Conservation (phyloP, 2,888 invertebrate species). For the Kuschelorhynchus macadamiae region DNA sequence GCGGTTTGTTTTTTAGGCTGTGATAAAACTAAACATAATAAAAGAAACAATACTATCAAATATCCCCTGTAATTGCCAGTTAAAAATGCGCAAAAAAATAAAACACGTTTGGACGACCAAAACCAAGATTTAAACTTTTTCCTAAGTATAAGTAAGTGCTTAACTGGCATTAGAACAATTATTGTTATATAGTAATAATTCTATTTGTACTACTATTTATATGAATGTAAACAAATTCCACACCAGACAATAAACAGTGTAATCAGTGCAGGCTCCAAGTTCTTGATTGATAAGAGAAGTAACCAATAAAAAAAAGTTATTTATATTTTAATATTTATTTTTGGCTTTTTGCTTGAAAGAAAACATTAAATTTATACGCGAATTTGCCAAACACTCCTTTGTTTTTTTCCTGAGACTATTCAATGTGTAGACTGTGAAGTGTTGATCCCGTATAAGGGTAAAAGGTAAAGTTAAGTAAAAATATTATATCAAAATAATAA, state of each 20-base stretch:
- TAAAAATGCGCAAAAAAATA: neutral
- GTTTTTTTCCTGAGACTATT: no score
- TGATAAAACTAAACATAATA: no score
- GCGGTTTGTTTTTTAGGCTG: no score
- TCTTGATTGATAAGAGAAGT: constrained; percentile 7
- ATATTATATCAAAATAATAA: no score
- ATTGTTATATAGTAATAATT: neutral
- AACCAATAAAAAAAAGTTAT: neutral
- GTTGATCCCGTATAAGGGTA: no score
- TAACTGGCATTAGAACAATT: neutral
- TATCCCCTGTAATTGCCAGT: neutral
- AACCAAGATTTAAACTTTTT: neutral
- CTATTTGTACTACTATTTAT: neutral
- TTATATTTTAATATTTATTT: constrained; percentile 1
- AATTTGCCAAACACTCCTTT: no score
- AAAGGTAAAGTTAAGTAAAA: no score
- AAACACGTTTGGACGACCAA: neutral
- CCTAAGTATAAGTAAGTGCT: neutral
- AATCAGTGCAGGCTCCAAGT: constrained; percentile 13
- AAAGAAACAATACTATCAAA: no score
- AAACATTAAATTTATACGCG: no score
- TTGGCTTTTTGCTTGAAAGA: neutral
- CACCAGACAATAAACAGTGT: neutral
- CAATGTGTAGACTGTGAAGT: no score
- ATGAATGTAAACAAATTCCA: constrained; percentile 3